Evolutionary conservation across 2,113 vertebrate species (phyloP).

Genomic region (Sialia sialis): DNA sequence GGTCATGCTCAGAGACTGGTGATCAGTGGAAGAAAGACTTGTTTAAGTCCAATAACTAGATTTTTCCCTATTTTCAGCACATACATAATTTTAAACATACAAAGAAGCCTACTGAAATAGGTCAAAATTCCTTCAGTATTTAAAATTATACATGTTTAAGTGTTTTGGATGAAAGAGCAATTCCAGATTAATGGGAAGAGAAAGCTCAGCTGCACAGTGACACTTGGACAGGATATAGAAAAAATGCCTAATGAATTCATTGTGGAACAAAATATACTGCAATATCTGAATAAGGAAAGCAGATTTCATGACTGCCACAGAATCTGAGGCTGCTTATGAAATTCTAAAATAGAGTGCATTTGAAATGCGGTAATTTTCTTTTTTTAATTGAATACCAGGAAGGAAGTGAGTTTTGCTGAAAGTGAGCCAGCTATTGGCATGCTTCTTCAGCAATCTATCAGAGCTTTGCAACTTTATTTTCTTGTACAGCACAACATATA

Average conservation of each 20-base stretch:
- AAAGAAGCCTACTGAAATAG: background rate
- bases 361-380: conserved; percentile 37
- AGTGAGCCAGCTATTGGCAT: background rate
- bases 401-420: conserved; percentile 38
- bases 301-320: background rate
- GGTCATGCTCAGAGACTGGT: background rate
- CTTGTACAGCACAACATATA: background rate
- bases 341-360: conserved; percentile 28
- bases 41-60: background rate
- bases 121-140: background rate
- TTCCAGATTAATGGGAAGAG: background rate
- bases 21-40: background rate
- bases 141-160: background rate
- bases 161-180: background rate
- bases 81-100: background rate
- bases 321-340: background rate
- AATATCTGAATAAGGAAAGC: background rate
- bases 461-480: background rate
- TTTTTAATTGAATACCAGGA: conserved; percentile 22
- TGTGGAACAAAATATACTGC: background rate
- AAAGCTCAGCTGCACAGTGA: background rate
- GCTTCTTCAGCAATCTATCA: background rate
- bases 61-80: background rate
- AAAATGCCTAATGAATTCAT: background rate
- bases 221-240: background rate